These are phyloP conservation scores for Otis tarda DNA, from an alignment of 2,113 vertebrate species.

Conservation along the genomic window DNA sequence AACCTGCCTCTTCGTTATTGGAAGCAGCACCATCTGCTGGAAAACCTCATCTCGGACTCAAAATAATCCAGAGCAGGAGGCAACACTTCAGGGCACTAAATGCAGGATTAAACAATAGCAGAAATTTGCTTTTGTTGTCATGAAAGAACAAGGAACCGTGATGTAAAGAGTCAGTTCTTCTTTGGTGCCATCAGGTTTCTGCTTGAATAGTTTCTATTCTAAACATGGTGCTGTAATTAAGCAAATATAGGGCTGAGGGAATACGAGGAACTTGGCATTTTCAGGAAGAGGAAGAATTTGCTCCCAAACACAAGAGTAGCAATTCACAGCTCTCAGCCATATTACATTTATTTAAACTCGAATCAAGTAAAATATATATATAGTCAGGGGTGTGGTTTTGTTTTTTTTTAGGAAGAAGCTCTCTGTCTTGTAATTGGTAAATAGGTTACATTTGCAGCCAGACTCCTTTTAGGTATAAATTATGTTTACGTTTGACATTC, in stretches of 20 bases:
- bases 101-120: background rate
- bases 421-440: background rate
- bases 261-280: background rate
- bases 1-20: background rate
- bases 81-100: background rate
- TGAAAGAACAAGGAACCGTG: background rate
- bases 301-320: background rate
- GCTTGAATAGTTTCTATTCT: background rate
- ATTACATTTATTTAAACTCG: background rate
- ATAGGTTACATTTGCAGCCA: background rate
- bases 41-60: background rate
- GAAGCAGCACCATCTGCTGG: slow-evolving; percentile 65
- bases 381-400: background rate
- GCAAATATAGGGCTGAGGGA: background rate
- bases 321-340: background rate
- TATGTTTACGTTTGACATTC: background rate
- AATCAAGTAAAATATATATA: background rate
- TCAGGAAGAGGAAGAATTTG: background rate
- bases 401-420: background rate
- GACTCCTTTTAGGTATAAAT: background rate
- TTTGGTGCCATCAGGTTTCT: background rate
- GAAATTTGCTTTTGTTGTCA: background rate
- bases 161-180: background rate
- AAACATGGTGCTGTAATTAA: background rate
- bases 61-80: background rate